Evolutionary conservation across 2,888 invertebrate genomes (phyloP).

Genomic region (Lordiphosa andalusiaca): DNA sequence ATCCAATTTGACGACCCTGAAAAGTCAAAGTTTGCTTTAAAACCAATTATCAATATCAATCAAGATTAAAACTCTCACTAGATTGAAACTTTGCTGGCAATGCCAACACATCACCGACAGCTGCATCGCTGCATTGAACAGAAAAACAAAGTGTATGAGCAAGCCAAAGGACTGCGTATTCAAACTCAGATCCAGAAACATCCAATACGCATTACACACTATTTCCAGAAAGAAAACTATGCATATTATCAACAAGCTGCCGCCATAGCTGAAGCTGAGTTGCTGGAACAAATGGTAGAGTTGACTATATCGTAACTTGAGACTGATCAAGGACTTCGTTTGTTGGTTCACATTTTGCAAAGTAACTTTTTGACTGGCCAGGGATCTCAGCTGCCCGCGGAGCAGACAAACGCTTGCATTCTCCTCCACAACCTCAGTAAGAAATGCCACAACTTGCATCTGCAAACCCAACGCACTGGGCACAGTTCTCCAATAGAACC

Average conservation of each 20-base stretch:
- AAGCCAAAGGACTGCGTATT: conserved; percentile 5
- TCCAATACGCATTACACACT: conserved; percentile 74
- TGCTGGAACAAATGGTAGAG: conserved; percentile 51
- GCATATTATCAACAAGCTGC: conserved; percentile 69
- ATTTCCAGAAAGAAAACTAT: conserved; percentile 73
- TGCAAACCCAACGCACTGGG: conserved; percentile 42
- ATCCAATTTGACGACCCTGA: conserved; percentile 78
- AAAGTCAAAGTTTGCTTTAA: conserved; percentile 20
- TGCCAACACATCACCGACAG: conserved; percentile 69
- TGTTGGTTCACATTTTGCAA: conserved; percentile 8
- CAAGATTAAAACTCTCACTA: conserved; percentile 67
- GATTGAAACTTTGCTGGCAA: conserved; percentile 67
- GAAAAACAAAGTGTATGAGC: conserved; percentile 37
- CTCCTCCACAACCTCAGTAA: conserved; percentile 41
- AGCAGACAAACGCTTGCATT: conserved; percentile 25
- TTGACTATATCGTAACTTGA: conserved; percentile 70
- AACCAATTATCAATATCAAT: rapidly evolving
- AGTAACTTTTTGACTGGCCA: conserved; percentile 21
- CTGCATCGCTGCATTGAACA: conserved; percentile 45
- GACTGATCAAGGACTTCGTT: conserved; percentile 31
- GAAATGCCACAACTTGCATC: conserved; percentile 41
- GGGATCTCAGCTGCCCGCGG: conserved; percentile 14
- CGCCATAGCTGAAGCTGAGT: conserved; percentile 70
- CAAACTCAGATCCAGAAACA: conserved; percentile 37
- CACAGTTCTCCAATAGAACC: conserved; percentile 12